Base-by-base conservation (phyloP, 2,113 vertebrate genomes). In the Hippoglossus stenolepis region DNA sequence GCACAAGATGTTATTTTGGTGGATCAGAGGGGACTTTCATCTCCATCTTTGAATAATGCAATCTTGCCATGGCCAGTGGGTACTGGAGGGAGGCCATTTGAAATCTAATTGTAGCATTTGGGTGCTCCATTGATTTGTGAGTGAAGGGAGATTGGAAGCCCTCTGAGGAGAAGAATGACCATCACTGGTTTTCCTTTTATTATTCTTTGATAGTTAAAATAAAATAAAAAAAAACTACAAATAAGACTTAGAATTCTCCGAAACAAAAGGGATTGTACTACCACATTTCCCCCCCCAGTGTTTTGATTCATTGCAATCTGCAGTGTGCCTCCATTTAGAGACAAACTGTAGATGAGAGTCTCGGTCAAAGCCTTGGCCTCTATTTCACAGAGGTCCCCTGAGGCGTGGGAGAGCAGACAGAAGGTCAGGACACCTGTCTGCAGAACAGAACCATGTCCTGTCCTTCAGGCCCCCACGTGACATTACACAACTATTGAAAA, bases 371-470 rank as follows among this genome's bases (percentile, higher is more conserved):
- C 81, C 76, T 67, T 83, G 87, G 84, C 90, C 92, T 90, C 90
- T 79, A 91, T 92, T 93, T 87, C 70, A 49, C 74, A 72, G 71
- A 85, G 85, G 63, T 83, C 87, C 82, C 84, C 59, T 1, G 87
- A 79, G 90, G 85, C 85, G 51, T 70, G 72, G 80, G 65, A 5
- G 87, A 66, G 77, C 87, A 90, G 90, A 84, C 89, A 83, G 77
- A 82, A 88, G 92, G 90, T 93, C 90, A 89, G 78, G 74, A 88
- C 86, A 88, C 86, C 87, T 85, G 87, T 91, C 91, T 84, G 85
- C 74, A 23, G 57, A 71, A 82, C 85, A 82, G 84, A 79, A 72
- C 89, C 21, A 18, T 64, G 86, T 87, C 78, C 84, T 84, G 83
- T 89, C 90, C 91, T 92, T 91, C 85, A 87, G 80, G 69, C 71